Conservation (phyloP, 2,797 vertebrate genomes). For the Ambastaia sidthimunki region DNA sequence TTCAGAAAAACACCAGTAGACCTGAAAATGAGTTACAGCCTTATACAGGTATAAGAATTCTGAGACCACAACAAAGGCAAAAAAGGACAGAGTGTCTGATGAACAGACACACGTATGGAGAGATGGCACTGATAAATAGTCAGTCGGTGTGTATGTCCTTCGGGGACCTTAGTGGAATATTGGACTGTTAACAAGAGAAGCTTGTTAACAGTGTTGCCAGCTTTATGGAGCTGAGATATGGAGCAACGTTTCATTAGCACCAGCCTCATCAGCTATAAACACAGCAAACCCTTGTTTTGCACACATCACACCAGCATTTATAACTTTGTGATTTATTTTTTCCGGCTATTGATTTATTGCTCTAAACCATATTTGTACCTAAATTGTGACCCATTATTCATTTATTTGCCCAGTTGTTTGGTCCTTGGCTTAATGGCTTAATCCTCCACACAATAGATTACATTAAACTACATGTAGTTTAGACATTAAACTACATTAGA, state of each 20-base stretch:
- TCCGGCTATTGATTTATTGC: conserved; percentile 1
- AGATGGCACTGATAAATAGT: conserved; percentile 11
- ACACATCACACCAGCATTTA: background rate
- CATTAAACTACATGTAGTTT: background rate
- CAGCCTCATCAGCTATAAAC: conserved; percentile 44
- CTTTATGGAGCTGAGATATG: conserved; percentile 23
- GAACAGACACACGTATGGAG: background rate
- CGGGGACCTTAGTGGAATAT: conserved; percentile 5
- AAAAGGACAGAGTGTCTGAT: background rate
- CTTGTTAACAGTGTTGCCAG: conserved; percentile 15
- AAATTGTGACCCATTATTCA: background rate
- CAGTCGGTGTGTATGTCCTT: conserved; percentile 12
- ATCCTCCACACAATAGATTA: background rate
- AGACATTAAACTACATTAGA: too few species aligned
- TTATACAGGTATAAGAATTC: background rate
- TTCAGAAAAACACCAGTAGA: background rate
- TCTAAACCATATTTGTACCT: background rate
- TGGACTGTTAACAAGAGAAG: conserved; percentile 33
- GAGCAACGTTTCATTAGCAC: conserved; percentile 22
- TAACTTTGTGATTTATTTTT: conserved; percentile 16
- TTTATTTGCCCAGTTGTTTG: background rate
- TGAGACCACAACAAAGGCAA: background rate
- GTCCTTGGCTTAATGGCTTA: background rate
- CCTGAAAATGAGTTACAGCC: background rate
- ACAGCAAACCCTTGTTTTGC: conserved; percentile 16